Conservation (phyloP, 2,113 vertebrate genomes). For the Dryoscopus gambensis region DNA sequence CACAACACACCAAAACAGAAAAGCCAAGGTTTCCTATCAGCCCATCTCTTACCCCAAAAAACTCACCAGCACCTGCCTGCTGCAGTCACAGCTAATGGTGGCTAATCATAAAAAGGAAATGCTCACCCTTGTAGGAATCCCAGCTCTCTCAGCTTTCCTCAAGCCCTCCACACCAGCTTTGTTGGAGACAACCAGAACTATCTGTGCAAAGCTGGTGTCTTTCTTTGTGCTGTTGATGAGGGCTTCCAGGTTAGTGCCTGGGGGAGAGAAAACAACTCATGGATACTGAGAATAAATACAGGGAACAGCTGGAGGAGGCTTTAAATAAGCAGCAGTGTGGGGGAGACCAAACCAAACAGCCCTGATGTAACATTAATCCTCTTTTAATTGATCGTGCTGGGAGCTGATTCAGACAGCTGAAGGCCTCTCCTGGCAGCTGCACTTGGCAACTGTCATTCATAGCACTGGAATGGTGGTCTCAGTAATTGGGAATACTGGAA, state of each 20-base stretch:
- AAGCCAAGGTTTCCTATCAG: background rate
- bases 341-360: background rate
- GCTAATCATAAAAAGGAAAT: background rate
- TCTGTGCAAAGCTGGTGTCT: conserved; percentile 79
- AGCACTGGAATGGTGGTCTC: background rate
- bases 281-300: background rate
- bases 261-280: background rate
- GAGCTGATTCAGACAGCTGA: background rate
- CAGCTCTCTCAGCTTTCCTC: conserved; percentile 84
- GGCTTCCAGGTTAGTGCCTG: conserved; percentile 95
- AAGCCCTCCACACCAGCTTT: conserved; percentile 84
- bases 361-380: background rate
- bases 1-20: background rate
- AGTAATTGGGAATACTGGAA: background rate
- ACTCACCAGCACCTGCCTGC: background rate
- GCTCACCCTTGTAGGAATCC: conserved; percentile 88
- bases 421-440: background rate
- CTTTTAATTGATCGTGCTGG: background rate
- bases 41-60: background rate
- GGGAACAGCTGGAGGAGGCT: background rate
- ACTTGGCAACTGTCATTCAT: background rate
- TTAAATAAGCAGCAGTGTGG: background rate
- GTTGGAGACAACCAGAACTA: conserved; percentile 93
- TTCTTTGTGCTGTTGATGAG: conserved; percentile 84
- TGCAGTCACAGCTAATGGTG: background rate